Percentiles rank a stretch among this genome's conserved stretches.
These are phyloP conservation scores for Marcusenius ussheri DNA, from an alignment of 2,113 vertebrate genomes.

Conservation along the genomic window DNA sequence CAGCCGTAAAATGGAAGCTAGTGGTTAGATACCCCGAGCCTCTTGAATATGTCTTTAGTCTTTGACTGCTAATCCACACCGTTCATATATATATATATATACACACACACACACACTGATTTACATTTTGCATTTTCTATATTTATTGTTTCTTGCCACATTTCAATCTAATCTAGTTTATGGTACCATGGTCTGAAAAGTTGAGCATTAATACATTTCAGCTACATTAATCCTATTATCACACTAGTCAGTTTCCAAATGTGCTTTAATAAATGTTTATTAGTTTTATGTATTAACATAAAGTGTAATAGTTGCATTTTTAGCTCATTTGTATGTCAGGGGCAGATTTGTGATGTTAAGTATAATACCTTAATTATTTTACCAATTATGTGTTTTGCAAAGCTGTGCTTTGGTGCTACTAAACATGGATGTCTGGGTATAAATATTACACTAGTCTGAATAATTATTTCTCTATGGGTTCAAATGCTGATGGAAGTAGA, in stretches of 20 bases:
- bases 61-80: background rate
- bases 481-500: background rate
- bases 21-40: background rate
- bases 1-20: background rate
- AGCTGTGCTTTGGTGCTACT: constrained; percentile 27
- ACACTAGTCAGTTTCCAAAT: constrained; percentile 40
- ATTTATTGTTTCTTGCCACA: background rate
- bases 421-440: constrained; percentile 29
- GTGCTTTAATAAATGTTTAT: constrained; percentile 49
- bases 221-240: constrained; percentile 49
- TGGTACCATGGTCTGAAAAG: constrained; percentile 23
- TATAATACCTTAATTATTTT: constrained; percentile 46
- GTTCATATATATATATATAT: background rate
- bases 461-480: constrained; percentile 32
- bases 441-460: background rate
- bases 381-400: constrained; percentile 33
- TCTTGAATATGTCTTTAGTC: background rate
- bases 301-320: constrained; percentile 50
- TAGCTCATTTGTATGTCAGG: constrained; percentile 43
- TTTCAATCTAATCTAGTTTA: constrained; percentile 20
- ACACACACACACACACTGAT: background rate
- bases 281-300: constrained; percentile 54
- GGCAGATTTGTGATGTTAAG: constrained; percentile 38
- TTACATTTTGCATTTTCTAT: background rate
- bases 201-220: constrained; percentile 34